phyloP scores from a whole-genome alignment of 2,797 vertebrate genomes.

The Spizella passerina region DNA sequence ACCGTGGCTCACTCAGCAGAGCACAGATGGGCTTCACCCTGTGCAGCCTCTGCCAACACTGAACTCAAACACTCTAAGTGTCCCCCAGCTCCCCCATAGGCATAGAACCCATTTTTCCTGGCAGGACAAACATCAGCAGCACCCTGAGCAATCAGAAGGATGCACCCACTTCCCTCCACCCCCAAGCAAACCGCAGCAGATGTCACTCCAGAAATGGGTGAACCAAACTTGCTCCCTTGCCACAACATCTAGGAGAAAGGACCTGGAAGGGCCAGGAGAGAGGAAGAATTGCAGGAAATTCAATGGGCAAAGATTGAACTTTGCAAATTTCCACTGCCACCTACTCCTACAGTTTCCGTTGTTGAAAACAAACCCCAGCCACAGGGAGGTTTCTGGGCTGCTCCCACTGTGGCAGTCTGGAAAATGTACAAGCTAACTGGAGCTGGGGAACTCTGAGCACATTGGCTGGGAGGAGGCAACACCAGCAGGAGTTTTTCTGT shows the following conservation, averaged over 20 bases:
- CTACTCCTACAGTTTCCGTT: background rate
- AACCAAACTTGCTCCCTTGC: background rate
- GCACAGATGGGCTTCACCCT: background rate
- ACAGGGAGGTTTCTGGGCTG: background rate
- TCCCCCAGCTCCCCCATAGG: background rate
- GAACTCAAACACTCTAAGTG: fast-evolving
- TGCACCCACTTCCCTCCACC: fast-evolving
- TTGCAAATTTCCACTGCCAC: background rate
- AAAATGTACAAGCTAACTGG: background rate
- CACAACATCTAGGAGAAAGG: fast-evolving
- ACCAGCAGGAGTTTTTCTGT: background rate
- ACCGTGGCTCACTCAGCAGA: fast-evolving
- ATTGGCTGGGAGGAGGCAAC: background rate
- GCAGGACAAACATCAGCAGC: background rate
- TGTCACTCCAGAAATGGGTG: background rate
- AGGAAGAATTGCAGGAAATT: background rate
- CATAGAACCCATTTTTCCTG: background rate
- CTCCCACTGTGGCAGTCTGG: background rate
- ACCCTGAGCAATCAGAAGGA: background rate
- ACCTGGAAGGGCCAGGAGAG: background rate
- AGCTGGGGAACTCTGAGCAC: background rate
- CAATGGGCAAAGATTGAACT: background rate
- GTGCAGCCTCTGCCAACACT: background rate
- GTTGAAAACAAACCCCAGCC: background rate
- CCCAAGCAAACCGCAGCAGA: background rate